Conservation (phyloP, 2,888 invertebrate species). For the Chymomyza fuscimana region DNA sequence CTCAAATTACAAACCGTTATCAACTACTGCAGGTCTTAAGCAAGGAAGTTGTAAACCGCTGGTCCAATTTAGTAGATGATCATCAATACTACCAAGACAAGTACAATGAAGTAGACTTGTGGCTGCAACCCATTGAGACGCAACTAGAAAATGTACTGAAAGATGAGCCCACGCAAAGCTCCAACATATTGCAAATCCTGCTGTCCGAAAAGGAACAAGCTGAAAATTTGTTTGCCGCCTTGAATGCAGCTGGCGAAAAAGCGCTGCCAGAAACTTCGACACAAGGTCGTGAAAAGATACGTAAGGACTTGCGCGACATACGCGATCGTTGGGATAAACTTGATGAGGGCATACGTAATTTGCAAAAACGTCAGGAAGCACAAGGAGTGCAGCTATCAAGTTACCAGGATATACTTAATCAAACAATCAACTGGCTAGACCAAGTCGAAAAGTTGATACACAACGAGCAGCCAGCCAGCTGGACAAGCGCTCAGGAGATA, state of each 20-base stretch:
- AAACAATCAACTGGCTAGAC: conserved; percentile 92
- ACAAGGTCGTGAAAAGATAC: conserved; percentile 91
- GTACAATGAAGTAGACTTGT: conserved; percentile 86
- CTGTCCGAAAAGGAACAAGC: conserved; percentile 91
- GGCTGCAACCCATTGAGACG: conserved; percentile 89
- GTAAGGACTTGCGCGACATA: conserved; percentile 89
- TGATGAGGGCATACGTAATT: conserved; percentile 89
- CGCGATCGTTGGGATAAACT: conserved; percentile 94
- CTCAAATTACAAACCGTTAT: conserved; percentile 93
- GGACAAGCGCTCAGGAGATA: conserved; percentile 91
- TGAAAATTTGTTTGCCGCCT: conserved; percentile 86
- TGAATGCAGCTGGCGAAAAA: conserved; percentile 90
- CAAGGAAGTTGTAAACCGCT: conserved; percentile 92
- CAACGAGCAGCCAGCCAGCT: conserved; percentile 85
- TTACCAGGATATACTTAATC: conserved; percentile 91
- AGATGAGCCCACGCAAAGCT: conserved; percentile 85
- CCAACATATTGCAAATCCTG: conserved; percentile 86
- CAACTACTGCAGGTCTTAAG: conserved; percentile 89
- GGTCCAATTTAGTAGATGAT: conserved; percentile 90
- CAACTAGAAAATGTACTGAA: conserved; percentile 84
- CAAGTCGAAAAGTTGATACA: conserved; percentile 89
- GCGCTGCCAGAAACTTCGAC: conserved; percentile 96
- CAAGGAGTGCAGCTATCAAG: conserved; percentile 90
- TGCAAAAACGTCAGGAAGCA: conserved; percentile 91
- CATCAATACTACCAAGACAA: conserved; percentile 89